Percentiles rank a stretch among this genome's conserved stretches.
phyloP scores from a whole-genome alignment of 2,888 invertebrate species.

The Tubulanus polymorphus region DNA sequence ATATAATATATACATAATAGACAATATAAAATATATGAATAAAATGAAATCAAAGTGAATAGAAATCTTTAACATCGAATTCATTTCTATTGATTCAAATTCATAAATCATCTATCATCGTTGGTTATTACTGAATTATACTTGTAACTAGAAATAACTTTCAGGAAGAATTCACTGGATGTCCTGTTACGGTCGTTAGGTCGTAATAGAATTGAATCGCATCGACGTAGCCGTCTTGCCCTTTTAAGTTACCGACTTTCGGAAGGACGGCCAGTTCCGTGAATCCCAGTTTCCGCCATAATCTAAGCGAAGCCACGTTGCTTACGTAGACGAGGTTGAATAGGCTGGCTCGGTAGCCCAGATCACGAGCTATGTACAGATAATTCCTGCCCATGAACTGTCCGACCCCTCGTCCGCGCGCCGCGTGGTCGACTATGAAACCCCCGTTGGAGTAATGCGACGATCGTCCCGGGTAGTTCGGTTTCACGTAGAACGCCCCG shows the following conservation, averaged over 20 bases:
- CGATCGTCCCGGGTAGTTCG: slow-evolving; percentile 31
- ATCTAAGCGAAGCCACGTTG: slow-evolving; percentile 20
- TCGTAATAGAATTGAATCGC: slow-evolving; percentile 30
- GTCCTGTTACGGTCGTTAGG: slow-evolving; percentile 20
- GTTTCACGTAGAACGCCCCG: slow-evolving; percentile 29
- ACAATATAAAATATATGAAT: too few species aligned
- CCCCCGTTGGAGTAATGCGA: slow-evolving; percentile 30
- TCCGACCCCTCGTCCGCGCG: slow-evolving; percentile 23
- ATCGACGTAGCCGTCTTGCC: slow-evolving; percentile 21
- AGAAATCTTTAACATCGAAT: too few species aligned
- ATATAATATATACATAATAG: too few species aligned
- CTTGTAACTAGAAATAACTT: too few species aligned
- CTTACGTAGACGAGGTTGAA: slow-evolving; percentile 29
- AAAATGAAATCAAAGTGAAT: too few species aligned
- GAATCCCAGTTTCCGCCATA: slow-evolving; percentile 27
- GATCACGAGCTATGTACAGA: slow-evolving; percentile 24
- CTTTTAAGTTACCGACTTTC: slow-evolving; percentile 29
- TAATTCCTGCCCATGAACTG: slow-evolving; percentile 23
- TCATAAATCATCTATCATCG: too few species aligned
- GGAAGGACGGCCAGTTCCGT: slow-evolving; percentile 26
- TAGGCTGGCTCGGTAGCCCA: slow-evolving; percentile 27
- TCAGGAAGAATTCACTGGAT: too few species aligned
- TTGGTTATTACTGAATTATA: too few species aligned
- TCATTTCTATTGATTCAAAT: too few species aligned
- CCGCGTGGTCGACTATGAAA: slow-evolving; percentile 22